A percentile compares a stretch with the other conserved stretches of the same genome.
Evolutionary conservation across 2,888 invertebrate genomes (phyloP).

Genomic region (Ennomos fuscantarius): DNA sequence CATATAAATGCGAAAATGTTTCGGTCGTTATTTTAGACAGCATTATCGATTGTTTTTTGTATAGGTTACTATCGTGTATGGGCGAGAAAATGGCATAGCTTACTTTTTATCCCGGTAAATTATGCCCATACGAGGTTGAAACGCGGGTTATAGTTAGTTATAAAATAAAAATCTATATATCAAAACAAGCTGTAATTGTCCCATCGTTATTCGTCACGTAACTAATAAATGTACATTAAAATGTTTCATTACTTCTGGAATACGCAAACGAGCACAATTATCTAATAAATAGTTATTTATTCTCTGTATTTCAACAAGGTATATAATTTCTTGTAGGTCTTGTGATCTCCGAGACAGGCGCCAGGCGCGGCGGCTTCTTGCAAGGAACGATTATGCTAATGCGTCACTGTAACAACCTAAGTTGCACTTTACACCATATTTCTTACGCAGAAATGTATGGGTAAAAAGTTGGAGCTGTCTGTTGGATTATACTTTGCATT

Average conservation of each 20-base stretch:
- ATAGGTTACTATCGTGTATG: too few relatives aligned
- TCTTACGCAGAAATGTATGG: conserved; percentile 22
- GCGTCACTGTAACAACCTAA: conserved; percentile 60
- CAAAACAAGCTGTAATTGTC: conserved; percentile 15
- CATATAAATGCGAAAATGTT: too few relatives aligned
- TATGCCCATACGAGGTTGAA: too few relatives aligned
- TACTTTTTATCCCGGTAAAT: too few relatives aligned
- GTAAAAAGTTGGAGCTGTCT: conserved; percentile 2
- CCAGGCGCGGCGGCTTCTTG: conserved; percentile 74
- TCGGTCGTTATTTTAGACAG: too few relatives aligned
- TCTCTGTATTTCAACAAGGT: conserved; percentile 69
- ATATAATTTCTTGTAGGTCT: conserved; percentile 78
- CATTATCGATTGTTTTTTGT: too few relatives aligned
- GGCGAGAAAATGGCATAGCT: too few relatives aligned
- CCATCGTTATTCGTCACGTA: conserved; percentile 17
- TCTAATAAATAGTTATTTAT: conserved; percentile 72
- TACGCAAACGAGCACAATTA: conserved; percentile 73
- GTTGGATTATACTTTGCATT: conserved; percentile 6
- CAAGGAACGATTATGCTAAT: conserved; percentile 78
- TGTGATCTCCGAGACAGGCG: conserved; percentile 77
- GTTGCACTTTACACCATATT: conserved; percentile 54
- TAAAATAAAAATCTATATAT: conserved; percentile 23
- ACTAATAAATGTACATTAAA: conserved; percentile 23
- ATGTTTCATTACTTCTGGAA: conserved; percentile 42
- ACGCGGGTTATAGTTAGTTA: conserved; percentile 33